phyloP scores from a whole-genome alignment of 2,113 vertebrate genomes.

The Seriola aureovittata region DNA sequence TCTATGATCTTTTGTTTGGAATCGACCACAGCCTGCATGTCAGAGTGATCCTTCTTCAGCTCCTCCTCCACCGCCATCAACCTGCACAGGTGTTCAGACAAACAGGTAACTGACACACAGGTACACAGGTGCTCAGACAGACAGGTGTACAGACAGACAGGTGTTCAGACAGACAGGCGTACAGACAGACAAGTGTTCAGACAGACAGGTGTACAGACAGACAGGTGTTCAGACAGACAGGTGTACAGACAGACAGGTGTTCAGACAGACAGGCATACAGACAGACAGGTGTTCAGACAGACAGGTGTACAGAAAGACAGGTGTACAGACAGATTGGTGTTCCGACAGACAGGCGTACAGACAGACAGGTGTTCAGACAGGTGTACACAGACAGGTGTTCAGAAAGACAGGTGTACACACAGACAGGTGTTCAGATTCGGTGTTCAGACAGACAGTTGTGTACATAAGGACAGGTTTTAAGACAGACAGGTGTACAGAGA shows the following conservation, averaged over 20 bases:
- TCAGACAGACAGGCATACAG: conserved; percentile 65
- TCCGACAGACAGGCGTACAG: too few species aligned
- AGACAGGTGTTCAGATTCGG: background rate
- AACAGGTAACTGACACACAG: background rate
- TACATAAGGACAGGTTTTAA: too few species aligned
- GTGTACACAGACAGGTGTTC: too few species aligned
- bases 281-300: conserved; percentile 65
- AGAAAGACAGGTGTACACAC: too few species aligned
- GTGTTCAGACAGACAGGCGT: conserved; percentile 65
- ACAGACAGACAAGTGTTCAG: background rate
- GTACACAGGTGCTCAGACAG: background rate
- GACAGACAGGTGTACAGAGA: too few species aligned
- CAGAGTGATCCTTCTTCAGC: conserved; percentile 97
- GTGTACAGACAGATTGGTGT: conserved; percentile 64
- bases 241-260: conserved; percentile 66
- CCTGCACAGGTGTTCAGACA: conserved; percentile 75
- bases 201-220: conserved; percentile 80
- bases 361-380: conserved; percentile 80
- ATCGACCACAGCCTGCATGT: conserved; percentile 98
- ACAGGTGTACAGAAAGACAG: conserved; percentile 65
- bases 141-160: background rate
- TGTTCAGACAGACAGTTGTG: background rate
- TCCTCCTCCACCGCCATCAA: conserved; percentile 98
- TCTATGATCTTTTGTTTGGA: conserved; percentile 99
- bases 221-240: conserved; percentile 66